phyloP scores from a whole-genome alignment of 2,888 invertebrate species.

The Diaperis boleti region DNA sequence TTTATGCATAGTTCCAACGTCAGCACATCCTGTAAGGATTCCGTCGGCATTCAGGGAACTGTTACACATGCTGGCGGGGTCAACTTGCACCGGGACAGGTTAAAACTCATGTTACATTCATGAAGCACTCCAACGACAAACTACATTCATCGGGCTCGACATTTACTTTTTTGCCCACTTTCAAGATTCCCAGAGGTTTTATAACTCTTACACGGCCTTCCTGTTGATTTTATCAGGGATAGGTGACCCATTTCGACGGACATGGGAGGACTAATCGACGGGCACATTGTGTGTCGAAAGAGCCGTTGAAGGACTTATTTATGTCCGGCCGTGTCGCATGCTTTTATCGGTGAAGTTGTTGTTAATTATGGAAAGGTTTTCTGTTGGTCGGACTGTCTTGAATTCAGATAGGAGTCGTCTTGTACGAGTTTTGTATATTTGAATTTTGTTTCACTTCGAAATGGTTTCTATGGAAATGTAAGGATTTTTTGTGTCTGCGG shows the following conservation, averaged over 20 bases:
- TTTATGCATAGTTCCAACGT: constrained; percentile 25
- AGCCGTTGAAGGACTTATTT: neutral
- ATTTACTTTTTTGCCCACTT: constrained; percentile 26
- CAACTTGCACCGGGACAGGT: constrained; percentile 47
- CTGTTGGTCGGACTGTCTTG: too few relatives aligned
- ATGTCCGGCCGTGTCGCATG: too few relatives aligned
- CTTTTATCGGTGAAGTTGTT: too few relatives aligned
- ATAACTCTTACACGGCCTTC: constrained; percentile 12
- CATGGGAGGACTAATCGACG: neutral
- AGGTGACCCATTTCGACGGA: constrained; percentile 5
- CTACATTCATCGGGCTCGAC: constrained; percentile 49
- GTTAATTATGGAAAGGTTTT: too few relatives aligned
- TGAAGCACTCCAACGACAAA: constrained; percentile 53
- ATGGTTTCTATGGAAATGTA: constrained; percentile 26
- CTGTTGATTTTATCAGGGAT: constrained; percentile 26
- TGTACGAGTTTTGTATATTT: too few relatives aligned
- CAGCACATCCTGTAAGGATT: constrained; percentile 27
- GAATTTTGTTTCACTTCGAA: constrained; percentile 13
- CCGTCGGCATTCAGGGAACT: constrained; percentile 24
- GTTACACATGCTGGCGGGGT: constrained; percentile 37
- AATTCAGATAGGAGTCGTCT: too few relatives aligned
- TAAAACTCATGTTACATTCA: constrained; percentile 57
- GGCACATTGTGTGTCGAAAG: too few relatives aligned
- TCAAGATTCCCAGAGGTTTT: constrained; percentile 28
- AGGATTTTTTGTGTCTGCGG: constrained; percentile 20